phyloP scores from a whole-genome alignment of 2,888 invertebrate species.

The Zygothrica quintamaculata region DNA sequence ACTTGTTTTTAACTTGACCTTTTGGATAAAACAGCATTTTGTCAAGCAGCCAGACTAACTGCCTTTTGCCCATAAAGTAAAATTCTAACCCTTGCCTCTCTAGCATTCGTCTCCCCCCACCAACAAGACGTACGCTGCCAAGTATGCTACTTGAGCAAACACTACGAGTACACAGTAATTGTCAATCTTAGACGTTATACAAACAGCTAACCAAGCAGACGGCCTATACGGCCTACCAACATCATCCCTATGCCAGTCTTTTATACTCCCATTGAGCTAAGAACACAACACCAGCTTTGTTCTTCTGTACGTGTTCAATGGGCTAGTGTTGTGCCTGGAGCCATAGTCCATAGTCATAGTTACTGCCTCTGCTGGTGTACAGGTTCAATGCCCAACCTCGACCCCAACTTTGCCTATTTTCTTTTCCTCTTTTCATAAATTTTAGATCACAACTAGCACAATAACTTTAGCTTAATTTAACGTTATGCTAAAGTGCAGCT shows the following conservation, averaged over 20 bases:
- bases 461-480: neutral
- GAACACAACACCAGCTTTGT: slow-evolving; percentile 30
- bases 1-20: slow-evolving; percentile 66
- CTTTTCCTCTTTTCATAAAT: too few relatives aligned
- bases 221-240: slow-evolving; percentile 9
- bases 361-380: neutral
- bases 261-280: slow-evolving; percentile 1
- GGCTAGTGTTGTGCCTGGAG: slow-evolving; percentile 56
- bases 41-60: neutral
- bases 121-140: slow-evolving; percentile 12
- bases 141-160: slow-evolving; percentile 52
- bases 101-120: slow-evolving; percentile 1
- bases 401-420: slow-evolving; percentile 2
- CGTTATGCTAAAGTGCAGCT: neutral
- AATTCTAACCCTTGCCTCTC: neutral
- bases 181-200: slow-evolving; percentile 34
- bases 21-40: slow-evolving; percentile 5
- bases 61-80: too few relatives aligned
- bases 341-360: neutral
- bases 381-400: slow-evolving; percentile 62
- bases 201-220: too few relatives aligned
- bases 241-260: slow-evolving; percentile 2
- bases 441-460: too few relatives aligned
- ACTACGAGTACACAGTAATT: slow-evolving; percentile 48
- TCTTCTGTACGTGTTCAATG: slow-evolving; percentile 71